These are phyloP conservation scores for Lichenostomus cassidix DNA, from an alignment of 2,113 vertebrate species.

Conservation along the genomic window DNA sequence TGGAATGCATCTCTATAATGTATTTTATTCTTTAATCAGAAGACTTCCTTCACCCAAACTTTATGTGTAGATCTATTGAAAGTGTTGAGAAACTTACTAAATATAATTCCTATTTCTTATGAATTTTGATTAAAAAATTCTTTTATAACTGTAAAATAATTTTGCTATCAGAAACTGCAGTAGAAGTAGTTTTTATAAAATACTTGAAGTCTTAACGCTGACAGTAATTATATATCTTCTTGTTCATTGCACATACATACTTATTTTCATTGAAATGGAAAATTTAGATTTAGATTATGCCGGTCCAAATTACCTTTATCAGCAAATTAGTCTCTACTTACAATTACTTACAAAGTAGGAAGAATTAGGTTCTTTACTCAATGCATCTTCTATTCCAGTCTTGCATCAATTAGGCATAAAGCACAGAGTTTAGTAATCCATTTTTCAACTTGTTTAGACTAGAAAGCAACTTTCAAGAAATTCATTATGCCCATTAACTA, in stretches of 20 bases:
- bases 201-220: conserved; percentile 54
- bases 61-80: not conserved
- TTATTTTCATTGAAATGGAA: conserved; percentile 70
- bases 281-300: conserved; percentile 70
- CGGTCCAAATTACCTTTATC: conserved; percentile 71
- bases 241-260: conserved; percentile 32
- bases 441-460: conserved; percentile 37
- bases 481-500: not conserved
- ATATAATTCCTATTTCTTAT: not conserved
- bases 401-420: conserved; percentile 30
- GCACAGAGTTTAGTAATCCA: conserved; percentile 18
- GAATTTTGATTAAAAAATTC: not conserved
- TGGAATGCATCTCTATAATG: not conserved
- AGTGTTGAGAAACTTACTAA: not conserved
- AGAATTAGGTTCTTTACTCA: conserved; percentile 45
- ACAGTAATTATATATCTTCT: conserved; percentile 61
- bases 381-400: not conserved
- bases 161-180: conserved; percentile 26
- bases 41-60: not conserved
- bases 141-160: not conserved
- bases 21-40: not conserved
- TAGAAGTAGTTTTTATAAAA: conserved; percentile 9
- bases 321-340: conserved; percentile 59
- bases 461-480: not conserved
- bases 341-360: conserved; percentile 55